Evolutionary conservation across 2,113 vertebrate genomes (phyloP), one percentile per base, ranked within the genome.

Genomic region (Gnathonemus echidnorhynchus): DNA sequence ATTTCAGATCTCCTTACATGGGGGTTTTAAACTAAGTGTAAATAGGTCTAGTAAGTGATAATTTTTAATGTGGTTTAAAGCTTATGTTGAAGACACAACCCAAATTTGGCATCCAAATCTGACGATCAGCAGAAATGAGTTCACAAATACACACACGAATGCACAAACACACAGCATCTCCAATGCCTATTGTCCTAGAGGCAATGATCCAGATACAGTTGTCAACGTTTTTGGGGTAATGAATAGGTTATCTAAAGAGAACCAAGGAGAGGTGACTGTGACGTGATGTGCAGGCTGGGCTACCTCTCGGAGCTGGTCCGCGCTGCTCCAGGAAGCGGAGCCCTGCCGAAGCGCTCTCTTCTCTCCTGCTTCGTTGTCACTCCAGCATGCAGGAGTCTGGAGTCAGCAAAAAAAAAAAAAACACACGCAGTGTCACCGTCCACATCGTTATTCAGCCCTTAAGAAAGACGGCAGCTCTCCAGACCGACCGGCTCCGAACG

Each of bases 381-480:
- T 95, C 97, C 98, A 98, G 93, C 97, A 98, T 95, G 95, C 97
- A 93, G 97, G 97, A 90, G 97, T 98, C 98, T 66, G 62, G n/a
- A 66, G n/a, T 27, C 62, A 66, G 62, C 62, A 66, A 27, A 66
- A 66, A 66, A 8, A 1, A 5, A 49, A 42, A 42, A 77, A 91
- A 89, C 70, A 86, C 83, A 39, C n/a, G 21, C 83, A 86, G 74
- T 5, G 91, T 49, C 92, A 17, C 17, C 3, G 24, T 35, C 21
- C 7, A 87, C 13, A 24, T 31, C 62, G 62, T 13, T 27, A 31
- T 77, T 19, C 83, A 2, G 19, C 39, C 2, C 6, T 39, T 39
- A 35, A 39, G 70, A 77, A 35, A 39, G 70, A 77, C 1, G 4
- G 0, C 31, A 39, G 70, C 70, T 77, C 70, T 77, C 31, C 74